Base-by-base conservation (phyloP, 2,888 invertebrate species). In the Protula sp. region DNA sequence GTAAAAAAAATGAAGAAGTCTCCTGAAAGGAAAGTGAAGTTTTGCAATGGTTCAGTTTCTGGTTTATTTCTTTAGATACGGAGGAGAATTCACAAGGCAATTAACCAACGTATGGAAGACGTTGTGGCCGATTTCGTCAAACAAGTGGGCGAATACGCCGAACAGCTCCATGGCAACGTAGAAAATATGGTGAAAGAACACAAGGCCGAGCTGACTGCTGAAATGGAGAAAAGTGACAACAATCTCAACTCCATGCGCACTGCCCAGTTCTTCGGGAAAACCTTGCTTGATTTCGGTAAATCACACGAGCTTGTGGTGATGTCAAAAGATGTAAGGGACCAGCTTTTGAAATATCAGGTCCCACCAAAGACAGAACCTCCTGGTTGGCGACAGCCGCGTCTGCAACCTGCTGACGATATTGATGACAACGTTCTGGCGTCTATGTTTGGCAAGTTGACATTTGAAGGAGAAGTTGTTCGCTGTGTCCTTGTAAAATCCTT, bases 241-340 rank as follows among this genome's bases (percentile, higher is more conserved):
- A 24, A 58, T 30, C 57, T 69, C 31, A 55, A 68, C 52, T 60
- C 64, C 9, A 65, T 67, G 51, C 30, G 30, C 24, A 56, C 55
- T 3, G 69, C 66, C 14, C 57, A 65, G 26, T 30, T 57, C 14
- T 69, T 69, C 47, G 50, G 68, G 19, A 59, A 61, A 22, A 54
- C 58, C 14, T 58, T 69, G 58, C 55, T 69, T 47, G 64, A 64
- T 31, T 69, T 69, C 52, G 64, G 68, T 51, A 27, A 67, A 19
- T 52, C 66, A 5, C 68, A 69, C 56, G 69, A 69, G 53, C 59
- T 68, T n/a, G 69, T 69, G 26, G 58, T 65, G 22, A 67, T 69
- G 68, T 60, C 64, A 3, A 60, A 56, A 47, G 66, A 65, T 19
- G 59, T 67, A 0, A 30, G 50, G 24, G 24, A 62, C 4, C 54